phyloP scores from a whole-genome alignment of 2,888 invertebrate genomes.

The Hetaerina titia region DNA sequence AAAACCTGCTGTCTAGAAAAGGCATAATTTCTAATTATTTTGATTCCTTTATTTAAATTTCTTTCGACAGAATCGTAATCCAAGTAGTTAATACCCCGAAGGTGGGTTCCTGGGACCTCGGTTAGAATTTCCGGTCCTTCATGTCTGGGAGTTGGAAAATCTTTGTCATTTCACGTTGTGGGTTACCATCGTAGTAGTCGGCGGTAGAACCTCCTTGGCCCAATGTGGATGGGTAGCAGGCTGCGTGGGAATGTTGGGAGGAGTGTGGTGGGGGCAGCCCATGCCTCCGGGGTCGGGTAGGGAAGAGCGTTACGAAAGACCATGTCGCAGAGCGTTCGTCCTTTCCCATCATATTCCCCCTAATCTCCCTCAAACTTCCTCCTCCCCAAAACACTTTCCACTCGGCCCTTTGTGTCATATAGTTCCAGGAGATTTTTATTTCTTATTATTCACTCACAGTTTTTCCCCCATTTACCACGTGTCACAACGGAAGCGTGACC shows the following conservation, averaged over 20 bases:
- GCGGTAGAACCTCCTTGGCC: not conserved
- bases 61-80: no score
- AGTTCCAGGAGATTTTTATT: no score
- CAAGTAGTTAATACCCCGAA: no score
- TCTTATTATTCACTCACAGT: no score
- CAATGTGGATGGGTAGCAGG: not conserved
- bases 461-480: not conserved
- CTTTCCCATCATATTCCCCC: not conserved
- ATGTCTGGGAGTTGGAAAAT: no score
- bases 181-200: not conserved
- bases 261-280: no score
- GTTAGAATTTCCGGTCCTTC: no score
- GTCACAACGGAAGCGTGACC: conserved; percentile 40
- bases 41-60: no score
- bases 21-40: no score
- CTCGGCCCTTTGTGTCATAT: no score
- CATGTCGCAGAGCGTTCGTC: not conserved
- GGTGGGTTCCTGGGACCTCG: no score
- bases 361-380: not conserved
- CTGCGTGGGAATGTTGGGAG: not conserved
- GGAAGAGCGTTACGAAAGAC: not conserved
- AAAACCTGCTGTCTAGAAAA: not conserved
- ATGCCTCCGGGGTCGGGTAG: not conserved
- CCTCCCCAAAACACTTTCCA: not conserved
- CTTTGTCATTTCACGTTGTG: not conserved